These are phyloP conservation scores for Tachystola acroxantha DNA, from an alignment of 2,888 invertebrate species.

Conservation along the genomic window DNA sequence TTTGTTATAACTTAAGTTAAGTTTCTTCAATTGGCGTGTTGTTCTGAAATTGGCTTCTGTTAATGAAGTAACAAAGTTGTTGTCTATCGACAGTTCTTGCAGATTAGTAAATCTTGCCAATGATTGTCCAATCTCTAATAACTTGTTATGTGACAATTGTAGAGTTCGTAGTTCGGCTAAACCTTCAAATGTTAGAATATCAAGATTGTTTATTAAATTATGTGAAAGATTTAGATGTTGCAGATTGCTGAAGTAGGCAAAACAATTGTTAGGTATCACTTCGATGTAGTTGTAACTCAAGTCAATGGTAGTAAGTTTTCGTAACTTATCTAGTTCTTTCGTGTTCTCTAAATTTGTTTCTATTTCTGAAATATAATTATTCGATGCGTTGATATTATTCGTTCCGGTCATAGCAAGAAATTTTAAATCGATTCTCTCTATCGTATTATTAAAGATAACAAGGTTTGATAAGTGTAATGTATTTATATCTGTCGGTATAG, in stretches of 20 bases:
- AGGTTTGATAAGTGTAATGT: background rate
- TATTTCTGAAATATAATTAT: constrained; percentile 10
- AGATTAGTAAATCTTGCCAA: constrained; percentile 15
- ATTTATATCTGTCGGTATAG: background rate
- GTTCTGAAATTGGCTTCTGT: constrained; percentile 12
- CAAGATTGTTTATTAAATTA: constrained; percentile 14
- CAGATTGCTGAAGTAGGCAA: constrained; percentile 10
- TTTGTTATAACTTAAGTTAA: constrained; percentile 14
- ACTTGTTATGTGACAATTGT: constrained; percentile 12
- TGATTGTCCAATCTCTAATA: constrained; percentile 9
- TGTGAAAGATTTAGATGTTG: constrained; percentile 15
- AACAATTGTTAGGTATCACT: constrained; percentile 14
- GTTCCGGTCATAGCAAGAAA: background rate
- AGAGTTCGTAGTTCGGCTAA: constrained; percentile 12
- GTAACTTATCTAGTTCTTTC: background rate
- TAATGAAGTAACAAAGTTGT: constrained; percentile 10
- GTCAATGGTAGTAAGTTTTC: constrained; percentile 8
- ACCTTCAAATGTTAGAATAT: constrained; percentile 17
- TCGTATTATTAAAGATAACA: background rate
- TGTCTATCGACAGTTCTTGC: constrained; percentile 10
- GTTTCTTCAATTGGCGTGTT: constrained; percentile 10
- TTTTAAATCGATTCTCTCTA: background rate
- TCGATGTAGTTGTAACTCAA: constrained; percentile 15
- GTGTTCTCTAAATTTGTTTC: background rate
- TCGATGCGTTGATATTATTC: constrained; percentile 2